Conservation (phyloP, 2,888 invertebrate genomes). For the Parnassius orleans region DNA sequence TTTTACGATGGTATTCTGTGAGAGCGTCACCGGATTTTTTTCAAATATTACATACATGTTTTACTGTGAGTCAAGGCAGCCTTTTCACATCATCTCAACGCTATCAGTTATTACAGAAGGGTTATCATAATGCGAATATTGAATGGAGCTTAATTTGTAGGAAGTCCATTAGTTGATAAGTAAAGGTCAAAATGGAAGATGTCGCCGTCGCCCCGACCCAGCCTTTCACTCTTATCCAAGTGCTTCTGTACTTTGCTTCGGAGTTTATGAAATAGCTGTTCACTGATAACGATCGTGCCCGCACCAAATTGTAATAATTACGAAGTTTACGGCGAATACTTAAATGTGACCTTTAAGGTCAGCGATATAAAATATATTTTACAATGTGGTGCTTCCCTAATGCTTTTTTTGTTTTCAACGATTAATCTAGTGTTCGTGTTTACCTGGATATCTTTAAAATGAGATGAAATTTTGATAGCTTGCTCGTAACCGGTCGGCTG, state of each 20-base stretch:
- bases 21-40: too few species aligned
- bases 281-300: conserved; percentile 17
- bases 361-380: neutral
- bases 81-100: conserved; percentile 4
- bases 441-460: conserved; percentile 6
- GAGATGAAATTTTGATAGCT: conserved; percentile 5
- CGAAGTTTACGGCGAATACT: neutral
- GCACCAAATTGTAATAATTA: conserved; percentile 18
- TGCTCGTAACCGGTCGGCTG: conserved; percentile 16
- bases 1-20: too few species aligned
- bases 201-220: conserved; percentile 25
- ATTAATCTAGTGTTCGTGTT: conserved; percentile 2
- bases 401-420: conserved; percentile 6
- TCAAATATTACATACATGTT: too few species aligned
- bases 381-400: neutral
- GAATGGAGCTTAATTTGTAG: conserved; percentile 41
- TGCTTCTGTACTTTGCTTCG: conserved; percentile 33
- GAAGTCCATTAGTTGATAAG: conserved; percentile 59
- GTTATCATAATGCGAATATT: conserved; percentile 46
- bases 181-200: conserved; percentile 52
- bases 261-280: conserved; percentile 20
- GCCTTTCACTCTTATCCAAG: conserved; percentile 34
- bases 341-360: conserved; percentile 3
- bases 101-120: conserved; percentile 34
- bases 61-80: neutral